Percentiles rank a stretch among this genome's conserved stretches.
Conservation (phyloP, 2,113 vertebrate species). For the Trogon melanurus region DNA sequence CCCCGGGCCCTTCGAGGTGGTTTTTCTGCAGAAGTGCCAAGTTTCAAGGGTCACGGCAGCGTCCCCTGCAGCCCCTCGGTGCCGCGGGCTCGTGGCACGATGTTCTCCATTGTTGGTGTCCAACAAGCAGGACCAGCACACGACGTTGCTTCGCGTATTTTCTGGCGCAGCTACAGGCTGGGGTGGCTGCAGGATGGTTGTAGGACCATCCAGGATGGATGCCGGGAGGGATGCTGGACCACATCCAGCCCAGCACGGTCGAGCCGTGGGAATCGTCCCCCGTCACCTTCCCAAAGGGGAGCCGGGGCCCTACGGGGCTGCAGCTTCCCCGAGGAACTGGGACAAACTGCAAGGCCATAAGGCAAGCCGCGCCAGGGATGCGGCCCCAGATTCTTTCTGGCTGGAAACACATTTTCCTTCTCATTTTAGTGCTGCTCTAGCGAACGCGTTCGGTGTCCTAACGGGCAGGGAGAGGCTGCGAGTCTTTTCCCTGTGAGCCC, state of each 20-base stretch:
- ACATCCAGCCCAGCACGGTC: neutral
- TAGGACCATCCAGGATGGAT: neutral
- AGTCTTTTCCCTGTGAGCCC: accelerated
- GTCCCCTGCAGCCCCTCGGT: accelerated
- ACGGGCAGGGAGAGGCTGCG: accelerated
- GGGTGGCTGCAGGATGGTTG: neutral
- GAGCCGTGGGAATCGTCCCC: neutral
- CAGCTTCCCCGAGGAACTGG: neutral
- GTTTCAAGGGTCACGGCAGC: accelerated
- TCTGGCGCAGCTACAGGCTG: neutral
- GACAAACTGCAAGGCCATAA: accelerated
- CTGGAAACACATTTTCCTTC: neutral
- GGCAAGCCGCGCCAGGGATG: accelerated
- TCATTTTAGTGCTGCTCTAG: accelerated
- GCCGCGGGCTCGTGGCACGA: accelerated
- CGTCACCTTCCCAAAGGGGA: accelerated
- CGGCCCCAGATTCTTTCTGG: accelerated
- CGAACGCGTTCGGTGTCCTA: accelerated
- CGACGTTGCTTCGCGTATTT: accelerated
- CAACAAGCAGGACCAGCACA: accelerated
- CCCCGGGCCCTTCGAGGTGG: accelerated
- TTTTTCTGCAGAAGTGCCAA: accelerated
- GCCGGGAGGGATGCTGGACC: accelerated
- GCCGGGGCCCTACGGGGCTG: neutral
- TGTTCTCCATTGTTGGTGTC: accelerated